Evolutionary conservation across 2,888 invertebrate species (phyloP).

Genomic region (Drosophila quinaria): DNA sequence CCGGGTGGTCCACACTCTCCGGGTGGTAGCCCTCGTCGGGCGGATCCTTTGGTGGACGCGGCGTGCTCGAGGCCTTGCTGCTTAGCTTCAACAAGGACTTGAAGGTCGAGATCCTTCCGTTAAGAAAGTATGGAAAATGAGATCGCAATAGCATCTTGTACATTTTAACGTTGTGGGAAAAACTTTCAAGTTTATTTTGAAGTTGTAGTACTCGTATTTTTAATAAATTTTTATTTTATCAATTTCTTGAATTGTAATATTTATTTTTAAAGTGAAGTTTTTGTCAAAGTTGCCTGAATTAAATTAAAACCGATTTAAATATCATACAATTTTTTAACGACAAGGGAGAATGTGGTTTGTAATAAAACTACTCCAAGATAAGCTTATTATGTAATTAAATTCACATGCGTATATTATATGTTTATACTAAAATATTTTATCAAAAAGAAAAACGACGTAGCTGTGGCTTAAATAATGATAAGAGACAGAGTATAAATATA

Average conservation of each 20-base stretch:
- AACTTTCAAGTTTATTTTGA: not conserved
- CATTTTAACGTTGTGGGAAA: slow-evolving; percentile 11
- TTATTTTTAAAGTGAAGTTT: not conserved
- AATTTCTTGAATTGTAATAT: not conserved
- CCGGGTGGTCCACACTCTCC: slow-evolving; percentile 55
- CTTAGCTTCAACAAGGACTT: not conserved
- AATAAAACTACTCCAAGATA: not conserved
- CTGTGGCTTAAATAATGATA: not conserved
- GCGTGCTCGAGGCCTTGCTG: slow-evolving; percentile 41
- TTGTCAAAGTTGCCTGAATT: not conserved
- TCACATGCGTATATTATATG: not conserved
- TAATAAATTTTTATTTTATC: no score
- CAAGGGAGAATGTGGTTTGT: not conserved
- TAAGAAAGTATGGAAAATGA: not conserved
- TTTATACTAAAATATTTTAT: not conserved
- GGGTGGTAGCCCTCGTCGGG: slow-evolving; percentile 76
- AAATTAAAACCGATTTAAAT: not conserved
- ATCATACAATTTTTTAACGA: not conserved
- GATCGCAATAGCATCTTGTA: slow-evolving; percentile 8
- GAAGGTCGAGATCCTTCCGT: not conserved
- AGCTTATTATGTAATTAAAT: not conserved
- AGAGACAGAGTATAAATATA: not conserved
- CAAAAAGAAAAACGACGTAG: not conserved
- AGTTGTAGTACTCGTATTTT: not conserved
- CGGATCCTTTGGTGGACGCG: slow-evolving; percentile 81